phyloP scores from a whole-genome alignment of 1,140 invertebrate species.

The Drosophila erecta region DNA sequence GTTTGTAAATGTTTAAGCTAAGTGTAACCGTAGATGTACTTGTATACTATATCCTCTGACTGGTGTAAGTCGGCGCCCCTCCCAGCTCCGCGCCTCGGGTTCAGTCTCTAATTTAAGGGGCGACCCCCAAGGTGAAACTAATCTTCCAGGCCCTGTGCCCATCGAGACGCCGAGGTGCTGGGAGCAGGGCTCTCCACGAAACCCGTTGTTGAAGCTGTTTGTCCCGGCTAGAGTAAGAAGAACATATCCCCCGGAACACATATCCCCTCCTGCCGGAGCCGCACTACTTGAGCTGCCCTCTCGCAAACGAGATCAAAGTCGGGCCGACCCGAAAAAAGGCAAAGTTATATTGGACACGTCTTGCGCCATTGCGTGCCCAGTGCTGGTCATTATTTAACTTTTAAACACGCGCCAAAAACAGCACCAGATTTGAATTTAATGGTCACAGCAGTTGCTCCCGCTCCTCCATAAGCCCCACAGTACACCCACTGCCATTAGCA shows the following conservation, averaged over 20 bases:
- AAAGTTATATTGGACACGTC: slow-evolving; percentile 83
- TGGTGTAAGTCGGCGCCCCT: slow-evolving; percentile 16
- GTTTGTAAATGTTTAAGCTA: slow-evolving; percentile 76
- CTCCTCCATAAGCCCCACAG: background rate
- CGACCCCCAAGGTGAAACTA: slow-evolving; percentile 36
- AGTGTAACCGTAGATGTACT: slow-evolving; percentile 63
- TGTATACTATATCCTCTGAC: slow-evolving; percentile 44
- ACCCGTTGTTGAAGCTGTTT: slow-evolving; percentile 65
- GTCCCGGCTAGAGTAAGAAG: slow-evolving; percentile 8
- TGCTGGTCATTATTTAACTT: slow-evolving; percentile 78
- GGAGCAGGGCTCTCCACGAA: slow-evolving; percentile 21
- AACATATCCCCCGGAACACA: slow-evolving; percentile 35
- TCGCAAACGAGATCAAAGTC: slow-evolving; percentile 63
- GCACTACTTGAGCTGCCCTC: slow-evolving; percentile 74
- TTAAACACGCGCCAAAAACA: slow-evolving; percentile 76
- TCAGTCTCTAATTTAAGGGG: slow-evolving; percentile 20
- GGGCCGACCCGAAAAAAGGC: slow-evolving; percentile 32
- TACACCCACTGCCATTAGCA: slow-evolving; percentile 54
- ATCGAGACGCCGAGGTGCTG: slow-evolving; percentile 20
- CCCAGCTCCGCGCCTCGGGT: slow-evolving; percentile 17
- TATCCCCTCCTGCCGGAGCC: slow-evolving; percentile 61
- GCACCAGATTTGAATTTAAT: slow-evolving; percentile 81
- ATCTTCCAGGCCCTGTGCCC: slow-evolving; percentile 28
- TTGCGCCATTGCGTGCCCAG: slow-evolving; percentile 73
- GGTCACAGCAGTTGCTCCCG: slow-evolving; percentile 50